Evolutionary conservation across 30 jellyfish, hydroid and myxozoan genomes (phyloP).

Genomic region (Turritopsis dohrnii): DNA sequence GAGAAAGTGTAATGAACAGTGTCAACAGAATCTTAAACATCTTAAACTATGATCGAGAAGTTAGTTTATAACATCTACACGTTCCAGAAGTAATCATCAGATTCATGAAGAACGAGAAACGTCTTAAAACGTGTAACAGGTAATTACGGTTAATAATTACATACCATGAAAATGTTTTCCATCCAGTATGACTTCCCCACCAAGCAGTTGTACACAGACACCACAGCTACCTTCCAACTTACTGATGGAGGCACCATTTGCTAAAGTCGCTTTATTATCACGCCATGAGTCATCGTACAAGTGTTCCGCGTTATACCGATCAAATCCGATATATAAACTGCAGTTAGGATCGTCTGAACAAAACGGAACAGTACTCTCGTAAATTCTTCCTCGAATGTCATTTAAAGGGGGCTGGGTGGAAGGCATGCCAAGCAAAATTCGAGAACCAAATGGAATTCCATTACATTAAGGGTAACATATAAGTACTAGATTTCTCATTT

Average conservation of each 20-base stretch:
- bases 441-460: too few relatives aligned
- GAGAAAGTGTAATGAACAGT: too few relatives aligned
- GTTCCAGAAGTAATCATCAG: background rate
- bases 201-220: conserved; percentile 76
- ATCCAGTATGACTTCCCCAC: conserved; percentile 64
- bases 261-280: conserved; percentile 70
- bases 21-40: too few relatives aligned
- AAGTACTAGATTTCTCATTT: too few relatives aligned
- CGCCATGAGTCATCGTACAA: conserved; percentile 69
- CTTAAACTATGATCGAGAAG: too few relatives aligned
- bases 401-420: too few relatives aligned
- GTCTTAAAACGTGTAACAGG: too few relatives aligned
- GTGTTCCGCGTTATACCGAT: conserved; percentile 74
- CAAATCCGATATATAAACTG: conserved; percentile 78
- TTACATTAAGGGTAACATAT: too few relatives aligned
- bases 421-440: too few relatives aligned
- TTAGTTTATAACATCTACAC: background rate
- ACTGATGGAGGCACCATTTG: conserved; percentile 76
- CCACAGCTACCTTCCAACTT: conserved; percentile 93
- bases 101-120: background rate
- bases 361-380: background rate
- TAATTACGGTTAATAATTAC: background rate
- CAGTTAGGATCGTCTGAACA: conserved; percentile 67
- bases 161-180: conserved; percentile 71
- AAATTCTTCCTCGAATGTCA: too few relatives aligned